Evolutionary conservation across 2,888 invertebrate species (phyloP).

Genomic region (Agrenia bidenticulata): DNA sequence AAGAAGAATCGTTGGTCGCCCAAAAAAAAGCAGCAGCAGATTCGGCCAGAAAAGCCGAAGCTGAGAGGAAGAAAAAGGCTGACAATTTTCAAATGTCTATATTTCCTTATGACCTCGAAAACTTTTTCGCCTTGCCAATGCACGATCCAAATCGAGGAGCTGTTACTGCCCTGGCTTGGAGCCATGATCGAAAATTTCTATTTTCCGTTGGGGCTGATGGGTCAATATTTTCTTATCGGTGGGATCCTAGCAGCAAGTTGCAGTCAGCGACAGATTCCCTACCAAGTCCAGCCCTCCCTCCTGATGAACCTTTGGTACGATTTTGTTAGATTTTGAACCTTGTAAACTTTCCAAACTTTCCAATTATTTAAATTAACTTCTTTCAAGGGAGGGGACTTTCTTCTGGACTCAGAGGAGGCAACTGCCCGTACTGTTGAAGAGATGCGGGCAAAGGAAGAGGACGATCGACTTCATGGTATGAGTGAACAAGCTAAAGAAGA

Average conservation of each 20-base stretch:
- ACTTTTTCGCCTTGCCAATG: conserved; percentile 71
- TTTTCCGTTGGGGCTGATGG: conserved; percentile 72
- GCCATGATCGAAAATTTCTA: conserved; percentile 61
- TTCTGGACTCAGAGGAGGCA: conserved; percentile 55
- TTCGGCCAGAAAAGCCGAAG: background rate
- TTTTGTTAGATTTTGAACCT: no score
- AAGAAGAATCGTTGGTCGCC: conserved; percentile 5
- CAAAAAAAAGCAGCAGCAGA: background rate
- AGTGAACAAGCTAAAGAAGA: conserved; percentile 65
- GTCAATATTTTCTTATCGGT: conserved; percentile 71
- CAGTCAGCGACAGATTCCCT: conserved; percentile 27
- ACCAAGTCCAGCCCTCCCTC: conserved; percentile 13
- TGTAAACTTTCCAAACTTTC: no score
- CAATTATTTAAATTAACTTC: background rate
- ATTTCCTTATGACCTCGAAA: conserved; percentile 57
- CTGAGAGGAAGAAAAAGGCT: conserved; percentile 19
- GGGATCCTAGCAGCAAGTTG: conserved; percentile 59
- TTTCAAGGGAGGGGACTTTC: conserved; percentile 19
- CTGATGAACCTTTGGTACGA: background rate
- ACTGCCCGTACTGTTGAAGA: conserved; percentile 54
- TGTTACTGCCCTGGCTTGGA: conserved; percentile 66
- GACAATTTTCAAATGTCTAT: conserved; percentile 40
- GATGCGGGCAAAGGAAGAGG: background rate
- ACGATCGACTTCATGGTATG: conserved; percentile 63
- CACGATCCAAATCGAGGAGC: conserved; percentile 72